These are phyloP conservation scores for Momotus momota DNA, from an alignment of 2,797 vertebrate genomes.

Conservation along the genomic window DNA sequence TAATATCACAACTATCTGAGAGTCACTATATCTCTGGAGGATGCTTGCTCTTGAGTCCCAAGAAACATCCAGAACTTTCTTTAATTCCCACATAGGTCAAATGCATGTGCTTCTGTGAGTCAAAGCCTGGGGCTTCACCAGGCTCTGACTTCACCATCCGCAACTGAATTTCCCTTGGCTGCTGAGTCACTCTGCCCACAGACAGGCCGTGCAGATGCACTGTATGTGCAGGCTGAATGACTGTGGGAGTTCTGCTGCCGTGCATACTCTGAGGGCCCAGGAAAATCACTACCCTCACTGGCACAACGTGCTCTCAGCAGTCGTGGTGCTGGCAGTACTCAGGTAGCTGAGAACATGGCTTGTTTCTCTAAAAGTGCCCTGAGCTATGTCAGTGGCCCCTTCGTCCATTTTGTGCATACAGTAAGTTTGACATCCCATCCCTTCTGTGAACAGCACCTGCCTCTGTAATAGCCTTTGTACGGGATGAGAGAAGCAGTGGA, in stretches of 20 bases:
- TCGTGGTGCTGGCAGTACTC: neutral
- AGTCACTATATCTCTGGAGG: neutral
- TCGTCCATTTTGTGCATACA: neutral
- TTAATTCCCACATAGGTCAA: neutral
- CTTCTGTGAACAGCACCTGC: neutral
- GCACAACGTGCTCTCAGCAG: neutral
- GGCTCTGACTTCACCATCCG: neutral
- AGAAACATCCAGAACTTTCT: neutral
- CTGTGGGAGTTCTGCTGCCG: neutral
- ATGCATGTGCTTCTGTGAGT: slow-evolving; percentile 30
- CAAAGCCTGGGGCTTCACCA: neutral
- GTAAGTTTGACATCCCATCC: neutral
- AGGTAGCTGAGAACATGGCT: neutral
- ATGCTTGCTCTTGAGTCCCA: neutral
- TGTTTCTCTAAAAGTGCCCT: neutral
- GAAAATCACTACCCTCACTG: neutral
- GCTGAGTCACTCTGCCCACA: slow-evolving; percentile 30
- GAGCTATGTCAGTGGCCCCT: neutral
- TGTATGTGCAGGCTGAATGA: neutral
- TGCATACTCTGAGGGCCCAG: neutral
- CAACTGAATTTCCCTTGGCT: neutral
- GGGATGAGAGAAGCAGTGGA: neutral
- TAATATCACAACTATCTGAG: neutral
- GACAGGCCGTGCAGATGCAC: neutral
- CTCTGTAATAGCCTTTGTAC: neutral